A percentile compares a stretch with the other conserved stretches of the same genome.
Conservation (phyloP, 1,140 invertebrate genomes). For the Drosophila sp. region DNA sequence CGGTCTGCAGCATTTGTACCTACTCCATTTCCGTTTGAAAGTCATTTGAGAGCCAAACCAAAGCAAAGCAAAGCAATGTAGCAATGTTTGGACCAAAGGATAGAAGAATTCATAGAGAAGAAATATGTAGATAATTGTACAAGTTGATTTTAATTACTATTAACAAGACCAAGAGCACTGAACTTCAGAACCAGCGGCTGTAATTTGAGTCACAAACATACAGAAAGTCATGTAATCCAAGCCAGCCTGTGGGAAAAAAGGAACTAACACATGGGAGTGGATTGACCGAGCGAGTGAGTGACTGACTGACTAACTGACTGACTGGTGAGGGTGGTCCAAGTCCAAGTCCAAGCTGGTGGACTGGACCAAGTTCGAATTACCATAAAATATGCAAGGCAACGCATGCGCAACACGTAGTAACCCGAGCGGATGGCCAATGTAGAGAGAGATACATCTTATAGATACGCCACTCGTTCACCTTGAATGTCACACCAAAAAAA, state of each 20-base stretch:
- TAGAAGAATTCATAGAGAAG: constrained; percentile 15
- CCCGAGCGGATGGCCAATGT: constrained; percentile 43
- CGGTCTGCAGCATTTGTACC: constrained; percentile 8
- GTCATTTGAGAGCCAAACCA: constrained; percentile 9
- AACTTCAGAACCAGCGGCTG: constrained; percentile 54
- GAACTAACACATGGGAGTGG: constrained; percentile 31
- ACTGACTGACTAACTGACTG: not conserved
- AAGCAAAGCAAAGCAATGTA: constrained; percentile 13
- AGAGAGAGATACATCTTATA: constrained; percentile 46
- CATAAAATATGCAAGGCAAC: constrained; percentile 73
- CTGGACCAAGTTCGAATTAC: constrained; percentile 65
- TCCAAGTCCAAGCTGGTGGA: constrained; percentile 35
- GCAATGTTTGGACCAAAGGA: not conserved
- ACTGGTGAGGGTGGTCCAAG: constrained; percentile 15
- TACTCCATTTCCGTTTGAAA: constrained; percentile 58
- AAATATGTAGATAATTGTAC: constrained; percentile 36
- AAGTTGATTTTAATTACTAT: constrained; percentile 62
- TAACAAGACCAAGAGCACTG: constrained; percentile 50
- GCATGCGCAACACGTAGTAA: constrained; percentile 72
- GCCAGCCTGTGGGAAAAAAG: constrained; percentile 53
- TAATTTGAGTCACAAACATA: constrained; percentile 53
- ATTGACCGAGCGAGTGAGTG: not conserved
- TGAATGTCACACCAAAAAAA: constrained; percentile 36
- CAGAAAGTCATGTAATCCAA: constrained; percentile 54
- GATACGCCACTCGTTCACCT: constrained; percentile 65